A percentile compares a stretch with the other conserved stretches of the same genome.
Evolutionary conservation across 2,113 vertebrate species (phyloP).

Genomic region (Austrofundulus limnaeus): DNA sequence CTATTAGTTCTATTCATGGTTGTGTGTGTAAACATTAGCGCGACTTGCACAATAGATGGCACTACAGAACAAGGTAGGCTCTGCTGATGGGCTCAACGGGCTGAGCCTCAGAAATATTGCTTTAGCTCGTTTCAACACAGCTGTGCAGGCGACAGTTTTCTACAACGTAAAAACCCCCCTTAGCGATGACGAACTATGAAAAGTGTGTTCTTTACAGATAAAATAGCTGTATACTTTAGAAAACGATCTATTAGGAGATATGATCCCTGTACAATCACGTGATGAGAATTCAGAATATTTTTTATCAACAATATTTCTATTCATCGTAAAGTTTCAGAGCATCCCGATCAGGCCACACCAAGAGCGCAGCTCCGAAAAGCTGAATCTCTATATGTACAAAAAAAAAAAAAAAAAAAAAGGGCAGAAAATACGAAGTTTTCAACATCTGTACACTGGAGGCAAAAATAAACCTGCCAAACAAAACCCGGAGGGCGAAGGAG

Average conservation of each 20-base stretch:
- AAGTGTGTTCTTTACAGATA: constrained; percentile 55
- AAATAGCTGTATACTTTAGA: constrained; percentile 44
- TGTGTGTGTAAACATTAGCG: constrained; percentile 60
- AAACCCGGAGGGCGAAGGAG: background rate
- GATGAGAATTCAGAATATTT: constrained; percentile 46
- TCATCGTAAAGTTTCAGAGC: constrained; percentile 49
- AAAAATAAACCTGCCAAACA: constrained; percentile 33
- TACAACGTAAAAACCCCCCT: constrained; percentile 10
- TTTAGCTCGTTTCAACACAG: constrained; percentile 68
- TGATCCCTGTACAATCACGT: constrained; percentile 54
- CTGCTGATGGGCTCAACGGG: constrained; percentile 48
- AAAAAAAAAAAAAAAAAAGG: constrained; percentile 65
- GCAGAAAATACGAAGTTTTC: constrained; percentile 61
- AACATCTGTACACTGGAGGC: constrained; percentile 61
- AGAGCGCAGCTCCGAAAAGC: constrained; percentile 53
- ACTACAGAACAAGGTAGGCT: constrained; percentile 61
- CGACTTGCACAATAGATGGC: constrained; percentile 67
- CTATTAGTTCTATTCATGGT: constrained; percentile 39
- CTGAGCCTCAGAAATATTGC: constrained; percentile 68
- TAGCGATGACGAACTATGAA: constrained; percentile 47
- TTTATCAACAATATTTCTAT: constrained; percentile 59
- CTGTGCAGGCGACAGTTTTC: constrained; percentile 56
- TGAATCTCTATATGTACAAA: constrained; percentile 65
- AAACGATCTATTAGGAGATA: constrained; percentile 60
- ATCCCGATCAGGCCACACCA: constrained; percentile 51